Percentiles rank a stretch among this genome's conserved stretches.
phyloP scores from a whole-genome alignment of 2,888 invertebrate genomes.

The Maniola hyperantus region DNA sequence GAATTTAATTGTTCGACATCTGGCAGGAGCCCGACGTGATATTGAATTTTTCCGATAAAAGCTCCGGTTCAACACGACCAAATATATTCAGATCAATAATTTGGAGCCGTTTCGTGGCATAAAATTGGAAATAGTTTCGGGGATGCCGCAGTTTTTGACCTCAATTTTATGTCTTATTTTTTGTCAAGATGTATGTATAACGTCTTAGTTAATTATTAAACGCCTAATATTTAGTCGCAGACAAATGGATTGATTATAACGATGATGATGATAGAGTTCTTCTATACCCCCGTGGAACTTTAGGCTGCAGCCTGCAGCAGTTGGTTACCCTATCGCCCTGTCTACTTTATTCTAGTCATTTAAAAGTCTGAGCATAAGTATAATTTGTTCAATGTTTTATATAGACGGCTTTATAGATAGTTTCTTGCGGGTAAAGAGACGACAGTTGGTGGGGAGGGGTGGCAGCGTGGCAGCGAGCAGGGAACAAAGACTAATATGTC shows the following conservation, averaged over 20 bases:
- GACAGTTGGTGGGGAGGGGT: conserved; percentile 44
- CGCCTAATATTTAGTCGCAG: no score
- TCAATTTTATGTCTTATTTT: neutral
- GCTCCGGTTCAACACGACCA: conserved; percentile 30
- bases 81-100: conserved; percentile 32
- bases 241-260: no score
- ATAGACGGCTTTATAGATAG: conserved; percentile 46
- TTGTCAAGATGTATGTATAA: neutral
- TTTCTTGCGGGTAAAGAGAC: conserved; percentile 60
- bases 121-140: conserved; percentile 26
- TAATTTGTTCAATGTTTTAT: conserved; percentile 11
- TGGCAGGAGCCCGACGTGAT: conserved; percentile 64
- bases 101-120: conserved; percentile 29
- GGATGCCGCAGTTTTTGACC: neutral
- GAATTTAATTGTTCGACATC: conserved; percentile 70
- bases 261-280: no score
- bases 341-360: neutral
- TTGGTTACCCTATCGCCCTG: no score
- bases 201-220: no score
- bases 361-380: neutral
- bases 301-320: no score
- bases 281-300: no score
- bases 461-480: conserved; percentile 42
- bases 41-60: conserved; percentile 54
- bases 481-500: conserved; percentile 82